These are phyloP conservation scores for Etheostoma nigrum DNA, from an alignment of 2,797 vertebrate species.

Conservation along the genomic window DNA sequence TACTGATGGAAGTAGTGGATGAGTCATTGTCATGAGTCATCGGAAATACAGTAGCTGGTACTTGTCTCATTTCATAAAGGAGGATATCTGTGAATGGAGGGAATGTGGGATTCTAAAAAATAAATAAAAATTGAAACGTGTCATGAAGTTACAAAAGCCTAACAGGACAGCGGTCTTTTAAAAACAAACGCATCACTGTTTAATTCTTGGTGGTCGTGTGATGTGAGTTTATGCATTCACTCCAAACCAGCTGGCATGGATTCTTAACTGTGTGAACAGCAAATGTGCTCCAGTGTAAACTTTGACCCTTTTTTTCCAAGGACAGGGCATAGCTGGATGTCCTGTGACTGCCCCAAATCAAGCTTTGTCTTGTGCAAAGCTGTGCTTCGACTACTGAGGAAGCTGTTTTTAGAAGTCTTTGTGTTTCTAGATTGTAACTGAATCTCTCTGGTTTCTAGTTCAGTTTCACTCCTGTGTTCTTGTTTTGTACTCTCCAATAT, in stretches of 20 bases:
- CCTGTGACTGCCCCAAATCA: not conserved
- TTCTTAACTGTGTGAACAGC: not conserved
- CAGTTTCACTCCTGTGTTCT: not conserved
- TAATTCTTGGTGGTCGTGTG: not conserved
- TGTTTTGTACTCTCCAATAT: not conserved
- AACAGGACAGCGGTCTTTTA: not conserved
- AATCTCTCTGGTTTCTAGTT: not conserved
- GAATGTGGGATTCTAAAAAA: too few relatives aligned
- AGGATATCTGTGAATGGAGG: not conserved
- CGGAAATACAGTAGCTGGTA: not conserved
- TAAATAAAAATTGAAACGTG: not conserved
- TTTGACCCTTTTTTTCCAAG: not conserved
- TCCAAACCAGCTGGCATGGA: not conserved
- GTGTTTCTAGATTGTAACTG: not conserved
- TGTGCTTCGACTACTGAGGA: not conserved
- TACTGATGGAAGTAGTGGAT: not conserved
- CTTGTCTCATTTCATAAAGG: not conserved
- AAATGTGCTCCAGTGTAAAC: constrained; percentile 1
- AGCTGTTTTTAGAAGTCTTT: not conserved
- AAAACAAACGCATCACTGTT: not conserved
- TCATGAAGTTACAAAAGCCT: not conserved
- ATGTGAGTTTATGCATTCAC: not conserved
- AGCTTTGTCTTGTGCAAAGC: not conserved
- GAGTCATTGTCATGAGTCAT: not conserved
- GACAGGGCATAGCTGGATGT: not conserved